Conservation (phyloP, 2,888 invertebrate genomes). For the Drosophila subsilvestris region DNA sequence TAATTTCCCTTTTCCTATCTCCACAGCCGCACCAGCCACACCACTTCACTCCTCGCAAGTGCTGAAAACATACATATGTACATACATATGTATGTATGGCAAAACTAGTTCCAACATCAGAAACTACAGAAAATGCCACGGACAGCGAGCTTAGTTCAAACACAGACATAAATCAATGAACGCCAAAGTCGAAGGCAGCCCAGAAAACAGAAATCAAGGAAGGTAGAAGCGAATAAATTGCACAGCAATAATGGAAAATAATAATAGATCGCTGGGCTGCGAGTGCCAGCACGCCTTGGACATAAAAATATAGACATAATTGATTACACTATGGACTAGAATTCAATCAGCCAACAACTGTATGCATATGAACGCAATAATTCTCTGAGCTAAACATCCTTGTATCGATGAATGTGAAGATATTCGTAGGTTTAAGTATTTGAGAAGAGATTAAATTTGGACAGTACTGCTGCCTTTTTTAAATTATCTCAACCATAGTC, state of each 20-base stretch:
- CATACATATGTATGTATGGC: conserved; percentile 8
- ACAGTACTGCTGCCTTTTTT: neutral
- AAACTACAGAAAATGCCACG: conserved; percentile 48
- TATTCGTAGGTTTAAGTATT: neutral
- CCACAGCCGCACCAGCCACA: neutral
- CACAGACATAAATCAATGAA: conserved; percentile 53
- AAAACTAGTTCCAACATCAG: conserved; percentile 33
- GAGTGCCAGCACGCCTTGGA: conserved; percentile 30
- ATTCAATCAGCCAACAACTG: conserved; percentile 38
- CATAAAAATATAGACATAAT: conserved; percentile 36
- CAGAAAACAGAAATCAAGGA: conserved; percentile 35
- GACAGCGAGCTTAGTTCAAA: conserved; percentile 17
- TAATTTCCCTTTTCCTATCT: conserved; percentile 25
- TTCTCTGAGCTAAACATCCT: neutral
- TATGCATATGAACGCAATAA: neutral
- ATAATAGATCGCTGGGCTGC: conserved; percentile 43
- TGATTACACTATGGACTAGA: conserved; percentile 48
- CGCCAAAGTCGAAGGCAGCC: conserved; percentile 32
- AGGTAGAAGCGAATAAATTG: conserved; percentile 47
- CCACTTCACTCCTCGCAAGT: conserved; percentile 20
- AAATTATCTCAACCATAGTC: neutral
- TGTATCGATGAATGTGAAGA: neutral
- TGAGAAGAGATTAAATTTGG: neutral
- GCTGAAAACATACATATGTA: conserved; percentile 1
- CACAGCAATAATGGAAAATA: conserved; percentile 57